Evolutionary conservation across 2,113 vertebrate genomes (phyloP), one percentile per base, ranked within the genome.

Genomic region (Spea multiplicata): DNA sequence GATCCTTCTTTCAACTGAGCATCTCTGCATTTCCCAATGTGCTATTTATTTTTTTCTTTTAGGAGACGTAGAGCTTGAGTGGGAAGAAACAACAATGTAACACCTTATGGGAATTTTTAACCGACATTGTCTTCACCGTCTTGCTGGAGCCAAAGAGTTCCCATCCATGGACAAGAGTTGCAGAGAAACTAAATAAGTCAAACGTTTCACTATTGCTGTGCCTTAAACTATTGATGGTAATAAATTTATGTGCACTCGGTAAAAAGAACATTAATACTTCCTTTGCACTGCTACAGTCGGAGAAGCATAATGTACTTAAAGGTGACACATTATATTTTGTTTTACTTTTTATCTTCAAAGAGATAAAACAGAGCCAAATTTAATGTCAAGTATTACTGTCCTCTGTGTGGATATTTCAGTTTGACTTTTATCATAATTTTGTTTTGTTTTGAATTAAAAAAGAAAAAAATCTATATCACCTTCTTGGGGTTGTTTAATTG

Each of bases 21-120:
- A 30, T 30, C 30, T 30, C 2, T 30, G 30, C 30, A 30, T 30
- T 30, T 30, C 30, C 30, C 30, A 30, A 30, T 30, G 30, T 30
- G 30, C 55, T 59, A 13, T 12, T 90, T 74, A 82, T 8, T 86
- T 81, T 85, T 76, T 86, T 78, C 86, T 83, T 89, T 6, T 84
- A 99, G 97, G 97, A 90, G 97, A 99, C 78, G 95, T 99, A 75
- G 97, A 99, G 75, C 90, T 99, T 76, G 97, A 99, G 85, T 99
- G 97, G 97, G 96, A 99, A 88, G 97, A 99, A 89, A 98, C 97
- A 57, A 98, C 97, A 0, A 99, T 98, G 97, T 99, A 89, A 94
- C 89, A 68, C 52, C 3, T 47, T 1, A 48, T 44, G 50, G 83
- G 81, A 78, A 88, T 85, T 87, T 83, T 30, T 49, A 78, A 81